Percentiles rank a stretch among this genome's conserved stretches.
phyloP scores from a whole-genome alignment of 2,888 invertebrate genomes.

The Hybos culiciformis region DNA sequence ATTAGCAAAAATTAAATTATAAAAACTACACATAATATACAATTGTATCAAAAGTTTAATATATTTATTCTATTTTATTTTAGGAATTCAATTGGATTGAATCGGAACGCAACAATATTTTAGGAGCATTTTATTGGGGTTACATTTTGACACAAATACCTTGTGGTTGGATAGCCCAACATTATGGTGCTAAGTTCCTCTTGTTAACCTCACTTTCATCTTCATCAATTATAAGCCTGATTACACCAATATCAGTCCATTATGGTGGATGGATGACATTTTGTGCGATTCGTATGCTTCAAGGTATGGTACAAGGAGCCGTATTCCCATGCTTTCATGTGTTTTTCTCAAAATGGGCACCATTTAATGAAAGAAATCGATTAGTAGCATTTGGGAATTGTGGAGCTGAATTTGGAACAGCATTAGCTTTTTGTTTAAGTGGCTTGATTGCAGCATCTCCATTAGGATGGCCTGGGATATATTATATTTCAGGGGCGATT shows the following conservation, averaged over 20 bases:
- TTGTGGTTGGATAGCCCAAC: slow-evolving; percentile 54
- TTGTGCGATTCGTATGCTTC: slow-evolving; percentile 45
- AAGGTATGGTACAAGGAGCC: slow-evolving; percentile 55
- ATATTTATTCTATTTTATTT: slow-evolving; percentile 9
- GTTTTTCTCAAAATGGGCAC: slow-evolving; percentile 54
- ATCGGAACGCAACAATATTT: slow-evolving; percentile 40
- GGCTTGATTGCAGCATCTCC: slow-evolving; percentile 41
- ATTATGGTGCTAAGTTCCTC: slow-evolving; percentile 54
- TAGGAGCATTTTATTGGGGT: slow-evolving; percentile 57
- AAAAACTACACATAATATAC: neutral
- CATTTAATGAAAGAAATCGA: slow-evolving; percentile 49
- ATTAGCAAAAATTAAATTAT: too few relatives aligned
- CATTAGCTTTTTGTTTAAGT: slow-evolving; percentile 44
- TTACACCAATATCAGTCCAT: slow-evolving; percentile 53
- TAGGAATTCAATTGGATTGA: slow-evolving; percentile 48
- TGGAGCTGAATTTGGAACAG: slow-evolving; percentile 48
- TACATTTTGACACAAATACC: slow-evolving; percentile 50
- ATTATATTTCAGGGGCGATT: slow-evolving; percentile 41
- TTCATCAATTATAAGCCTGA: slow-evolving; percentile 50
- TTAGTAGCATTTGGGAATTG: slow-evolving; percentile 41
- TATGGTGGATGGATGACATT: slow-evolving; percentile 47
- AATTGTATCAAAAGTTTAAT: neutral
- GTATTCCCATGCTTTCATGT: slow-evolving; percentile 54
- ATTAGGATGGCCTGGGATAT: slow-evolving; percentile 47
- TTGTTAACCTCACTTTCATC: slow-evolving; percentile 41